A percentile compares a stretch with the other conserved stretches of the same genome.
Conservation (phyloP, 2,888 invertebrate species). For the Dyspetes luteomarginatus region DNA sequence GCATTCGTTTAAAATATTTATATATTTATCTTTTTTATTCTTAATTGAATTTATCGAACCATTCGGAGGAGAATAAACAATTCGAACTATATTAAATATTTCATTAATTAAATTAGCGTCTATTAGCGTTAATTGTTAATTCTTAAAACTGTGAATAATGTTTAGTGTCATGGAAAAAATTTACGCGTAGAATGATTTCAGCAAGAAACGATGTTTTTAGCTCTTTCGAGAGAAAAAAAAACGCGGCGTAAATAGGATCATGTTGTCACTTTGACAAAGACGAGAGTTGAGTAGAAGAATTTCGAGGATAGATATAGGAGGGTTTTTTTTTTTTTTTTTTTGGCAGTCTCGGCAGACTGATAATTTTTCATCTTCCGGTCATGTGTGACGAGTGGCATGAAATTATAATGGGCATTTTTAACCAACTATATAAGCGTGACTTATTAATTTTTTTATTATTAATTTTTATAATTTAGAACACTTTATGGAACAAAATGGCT, state of each 20-base stretch:
- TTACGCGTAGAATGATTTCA: too few relatives aligned
- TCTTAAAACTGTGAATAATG: too few relatives aligned
- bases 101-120: too few relatives aligned
- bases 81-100: too few relatives aligned
- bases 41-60: constrained; percentile 11
- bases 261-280: constrained; percentile 23
- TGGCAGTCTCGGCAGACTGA: constrained; percentile 31
- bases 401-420: constrained; percentile 15
- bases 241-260: not conserved
- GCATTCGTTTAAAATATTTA: constrained; percentile 15
- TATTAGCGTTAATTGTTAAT: too few relatives aligned
- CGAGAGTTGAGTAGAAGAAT: constrained; percentile 12
- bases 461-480: too few relatives aligned
- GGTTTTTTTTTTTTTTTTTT: constrained; percentile 45
- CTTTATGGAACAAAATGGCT: too few relatives aligned
- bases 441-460: not conserved
- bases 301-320: constrained; percentile 10
- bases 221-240: not conserved
- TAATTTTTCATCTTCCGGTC: constrained; percentile 26
- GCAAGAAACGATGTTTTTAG: too few relatives aligned
- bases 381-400: constrained; percentile 4
- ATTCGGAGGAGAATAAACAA: not conserved
- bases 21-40: constrained; percentile 17
- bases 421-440: not conserved
- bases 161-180: too few relatives aligned